Percentiles rank a stretch among this genome's conserved stretches.
These are phyloP conservation scores for Bovichtus diacanthus DNA, from an alignment of 2,797 vertebrate species.

Conservation along the genomic window DNA sequence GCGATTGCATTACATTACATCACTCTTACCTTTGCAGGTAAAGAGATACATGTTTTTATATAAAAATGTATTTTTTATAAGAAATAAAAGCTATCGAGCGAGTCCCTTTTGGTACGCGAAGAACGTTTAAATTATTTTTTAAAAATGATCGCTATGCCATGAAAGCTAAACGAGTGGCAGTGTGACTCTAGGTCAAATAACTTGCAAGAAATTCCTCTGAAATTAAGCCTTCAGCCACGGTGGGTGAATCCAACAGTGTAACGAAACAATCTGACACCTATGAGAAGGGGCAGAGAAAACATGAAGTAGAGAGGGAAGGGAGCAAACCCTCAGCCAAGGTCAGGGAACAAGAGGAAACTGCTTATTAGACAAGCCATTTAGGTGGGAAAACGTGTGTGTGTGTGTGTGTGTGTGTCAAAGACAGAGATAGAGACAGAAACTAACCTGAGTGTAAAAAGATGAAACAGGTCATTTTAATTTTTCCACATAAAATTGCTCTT, in stretches of 20 bases:
- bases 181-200: slow-evolving; percentile 33
- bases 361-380: slow-evolving; percentile 26
- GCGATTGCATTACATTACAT: slow-evolving; percentile 19
- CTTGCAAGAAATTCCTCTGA: slow-evolving; percentile 17
- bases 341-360: slow-evolving; percentile 23
- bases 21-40: slow-evolving; percentile 5
- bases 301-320: slow-evolving; percentile 1
- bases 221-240: slow-evolving; percentile 41
- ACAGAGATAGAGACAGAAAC: background rate
- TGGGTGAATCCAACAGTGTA: slow-evolving; percentile 37
- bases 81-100: slow-evolving; percentile 1
- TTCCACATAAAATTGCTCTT: slow-evolving; percentile 44
- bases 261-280: slow-evolving; percentile 47
- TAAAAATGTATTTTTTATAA: background rate
- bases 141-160: slow-evolving; percentile 9
- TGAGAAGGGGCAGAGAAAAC: slow-evolving; percentile 23
- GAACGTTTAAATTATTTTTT: slow-evolving; percentile 9
- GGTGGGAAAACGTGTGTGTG: background rate
- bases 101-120: background rate
- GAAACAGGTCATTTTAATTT: slow-evolving; percentile 55
- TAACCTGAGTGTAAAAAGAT: slow-evolving; percentile 24
- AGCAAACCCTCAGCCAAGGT: slow-evolving; percentile 32
- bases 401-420: background rate
- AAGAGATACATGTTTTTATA: slow-evolving; percentile 2
- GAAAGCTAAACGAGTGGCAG: background rate